Evolutionary conservation across 1,140 invertebrate species (phyloP).

Genomic region (Doryteuthis pealeii): DNA sequence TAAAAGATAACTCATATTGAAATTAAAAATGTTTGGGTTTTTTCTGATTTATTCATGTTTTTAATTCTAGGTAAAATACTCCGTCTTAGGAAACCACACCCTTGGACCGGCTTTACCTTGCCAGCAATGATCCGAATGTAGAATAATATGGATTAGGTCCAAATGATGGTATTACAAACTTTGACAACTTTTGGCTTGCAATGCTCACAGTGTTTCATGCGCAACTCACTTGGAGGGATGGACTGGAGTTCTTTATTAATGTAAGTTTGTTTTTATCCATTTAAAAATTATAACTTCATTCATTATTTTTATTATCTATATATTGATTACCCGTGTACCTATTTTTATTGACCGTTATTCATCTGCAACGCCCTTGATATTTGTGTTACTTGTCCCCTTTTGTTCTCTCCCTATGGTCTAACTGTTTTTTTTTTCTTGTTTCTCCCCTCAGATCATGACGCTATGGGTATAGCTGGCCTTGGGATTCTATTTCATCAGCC

Average conservation of each 20-base stretch:
- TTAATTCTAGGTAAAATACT: conserved; percentile 66
- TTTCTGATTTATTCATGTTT: not conserved
- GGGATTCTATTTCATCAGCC: conserved; percentile 98
- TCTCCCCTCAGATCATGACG: conserved; percentile 83
- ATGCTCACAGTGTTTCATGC: conserved; percentile 99
- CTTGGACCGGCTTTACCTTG: conserved; percentile 69
- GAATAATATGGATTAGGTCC: conserved; percentile 82
- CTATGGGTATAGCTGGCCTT: conserved; percentile 95
- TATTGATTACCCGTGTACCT: no score
- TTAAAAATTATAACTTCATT: no score
- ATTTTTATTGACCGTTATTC: no score
- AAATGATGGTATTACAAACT: conserved; percentile 96
- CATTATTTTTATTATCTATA: no score
- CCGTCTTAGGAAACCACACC: conserved; percentile 76
- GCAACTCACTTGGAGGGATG: conserved; percentile 99
- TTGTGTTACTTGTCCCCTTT: no score
- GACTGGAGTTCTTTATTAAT: conserved; percentile 94
- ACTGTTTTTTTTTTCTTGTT: conserved; percentile 9
- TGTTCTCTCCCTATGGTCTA: not conserved
- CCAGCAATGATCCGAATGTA: conserved; percentile 61
- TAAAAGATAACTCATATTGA: no score
- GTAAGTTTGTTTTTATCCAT: conserved; percentile 66
- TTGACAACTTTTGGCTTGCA: conserved; percentile 97
- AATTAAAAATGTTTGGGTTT: not conserved
- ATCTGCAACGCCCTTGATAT: no score